These are phyloP conservation scores for Drosophila trapezifrons DNA, from an alignment of 1,140 invertebrate species.

Conservation along the genomic window DNA sequence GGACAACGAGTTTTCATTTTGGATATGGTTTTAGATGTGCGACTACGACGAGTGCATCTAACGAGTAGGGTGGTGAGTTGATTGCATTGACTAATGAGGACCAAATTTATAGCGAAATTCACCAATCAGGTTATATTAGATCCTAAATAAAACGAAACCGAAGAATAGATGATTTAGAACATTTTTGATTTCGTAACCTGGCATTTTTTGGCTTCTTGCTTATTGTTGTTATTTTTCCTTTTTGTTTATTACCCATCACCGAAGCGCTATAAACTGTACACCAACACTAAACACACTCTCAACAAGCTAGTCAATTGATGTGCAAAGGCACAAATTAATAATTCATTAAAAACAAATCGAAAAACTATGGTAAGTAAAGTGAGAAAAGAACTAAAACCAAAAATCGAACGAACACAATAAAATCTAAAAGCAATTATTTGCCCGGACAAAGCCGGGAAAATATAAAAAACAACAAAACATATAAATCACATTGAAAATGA, in stretches of 20 bases:
- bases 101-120: slow-evolving; percentile 73
- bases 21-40: slow-evolving; percentile 33
- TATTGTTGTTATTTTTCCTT: slow-evolving; percentile 42
- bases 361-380: slow-evolving; percentile 53
- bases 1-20: slow-evolving; percentile 50
- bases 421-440: slow-evolving; percentile 75
- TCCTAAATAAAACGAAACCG: slow-evolving; percentile 14
- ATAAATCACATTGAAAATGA: slow-evolving; percentile 54
- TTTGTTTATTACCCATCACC: slow-evolving; percentile 27
- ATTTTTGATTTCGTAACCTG: slow-evolving; percentile 25
- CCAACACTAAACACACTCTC: slow-evolving; percentile 39
- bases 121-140: slow-evolving; percentile 53
- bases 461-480: slow-evolving; percentile 53
- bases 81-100: slow-evolving; percentile 72
- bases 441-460: slow-evolving; percentile 43
- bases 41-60: slow-evolving; percentile 20
- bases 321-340: slow-evolving; percentile 63
- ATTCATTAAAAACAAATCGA: slow-evolving; percentile 42
- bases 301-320: slow-evolving; percentile 76
- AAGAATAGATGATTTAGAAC: slow-evolving; percentile 26
- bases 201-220: slow-evolving; percentile 69
- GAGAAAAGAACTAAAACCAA: slow-evolving; percentile 46
- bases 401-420: slow-evolving; percentile 68
- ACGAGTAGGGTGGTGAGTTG: slow-evolving; percentile 54
- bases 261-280: slow-evolving; percentile 38